phyloP scores from a whole-genome alignment of 2,888 invertebrate species.

The Spodoptera exigua region DNA sequence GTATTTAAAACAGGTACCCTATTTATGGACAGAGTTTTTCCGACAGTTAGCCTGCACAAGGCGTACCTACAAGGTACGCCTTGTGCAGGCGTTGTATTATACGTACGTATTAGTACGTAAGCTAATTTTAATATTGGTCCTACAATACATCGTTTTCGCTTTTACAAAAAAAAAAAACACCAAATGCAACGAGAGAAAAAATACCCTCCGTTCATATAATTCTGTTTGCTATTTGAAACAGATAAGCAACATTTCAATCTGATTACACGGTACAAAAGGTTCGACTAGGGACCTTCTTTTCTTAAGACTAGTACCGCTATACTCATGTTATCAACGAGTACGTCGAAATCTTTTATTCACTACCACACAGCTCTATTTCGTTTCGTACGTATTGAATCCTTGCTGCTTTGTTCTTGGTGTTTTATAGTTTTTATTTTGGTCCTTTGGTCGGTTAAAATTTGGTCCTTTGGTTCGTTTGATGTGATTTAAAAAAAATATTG shows the following conservation, averaged over 20 bases:
- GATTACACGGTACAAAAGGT: constrained; percentile 50
- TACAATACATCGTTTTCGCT: background rate
- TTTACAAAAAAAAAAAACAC: background rate
- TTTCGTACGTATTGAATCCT: constrained; percentile 34
- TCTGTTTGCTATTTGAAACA: constrained; percentile 38
- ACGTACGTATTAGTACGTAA: no score
- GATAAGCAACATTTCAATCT: constrained; percentile 56
- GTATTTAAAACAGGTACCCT: no score
- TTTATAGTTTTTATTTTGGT: background rate
- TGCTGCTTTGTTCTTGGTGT: constrained; percentile 13
- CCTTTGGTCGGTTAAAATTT: background rate
- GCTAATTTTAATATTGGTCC: no score
- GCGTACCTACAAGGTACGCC: no score
- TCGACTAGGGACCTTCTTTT: constrained; percentile 42
- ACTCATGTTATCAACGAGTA: constrained; percentile 46
- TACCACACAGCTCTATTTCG: constrained; percentile 35
- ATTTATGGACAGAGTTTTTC: no score
- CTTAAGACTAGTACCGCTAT: constrained; percentile 26
- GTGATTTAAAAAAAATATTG: no score
- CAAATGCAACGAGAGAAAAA: constrained; percentile 11
- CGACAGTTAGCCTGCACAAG: no score
- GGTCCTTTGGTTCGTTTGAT: background rate
- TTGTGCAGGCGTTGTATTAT: no score
- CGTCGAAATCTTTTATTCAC: constrained; percentile 51
- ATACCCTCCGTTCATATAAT: constrained; percentile 18